A percentile compares a stretch with the other conserved stretches of the same genome.
These are phyloP conservation scores for Zosterops hypoxanthus DNA, from an alignment of 2,113 vertebrate species.

Conservation along the genomic window DNA sequence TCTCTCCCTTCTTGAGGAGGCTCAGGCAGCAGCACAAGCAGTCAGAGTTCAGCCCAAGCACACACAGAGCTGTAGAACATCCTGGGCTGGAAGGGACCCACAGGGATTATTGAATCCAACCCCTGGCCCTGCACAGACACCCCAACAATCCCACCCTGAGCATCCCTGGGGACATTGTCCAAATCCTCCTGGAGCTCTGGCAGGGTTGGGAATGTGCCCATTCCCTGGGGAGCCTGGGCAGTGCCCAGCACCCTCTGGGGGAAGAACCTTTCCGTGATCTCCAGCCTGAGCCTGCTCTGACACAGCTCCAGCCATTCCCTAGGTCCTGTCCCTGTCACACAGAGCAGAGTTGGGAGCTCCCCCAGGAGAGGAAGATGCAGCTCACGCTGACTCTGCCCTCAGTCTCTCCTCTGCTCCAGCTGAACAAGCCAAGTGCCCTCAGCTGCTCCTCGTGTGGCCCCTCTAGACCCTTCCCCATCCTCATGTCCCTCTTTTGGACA, in stretches of 20 bases:
- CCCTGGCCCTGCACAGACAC: neutral
- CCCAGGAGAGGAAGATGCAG: neutral
- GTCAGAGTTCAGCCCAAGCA: rapidly evolving
- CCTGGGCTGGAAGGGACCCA: neutral
- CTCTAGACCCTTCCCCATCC: neutral
- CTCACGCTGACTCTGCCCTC: neutral
- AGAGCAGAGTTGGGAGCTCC: neutral
- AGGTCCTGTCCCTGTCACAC: neutral
- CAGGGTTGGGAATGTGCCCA: rapidly evolving
- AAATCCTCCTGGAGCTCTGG: rapidly evolving
- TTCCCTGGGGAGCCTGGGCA: neutral
- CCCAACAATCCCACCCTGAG: neutral
- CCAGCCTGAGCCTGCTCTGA: rapidly evolving
- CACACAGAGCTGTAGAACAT: neutral
- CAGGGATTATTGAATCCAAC: rapidly evolving
- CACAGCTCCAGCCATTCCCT: neutral
- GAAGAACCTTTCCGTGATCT: neutral
- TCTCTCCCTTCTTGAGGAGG: no score
- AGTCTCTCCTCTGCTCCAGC: neutral
- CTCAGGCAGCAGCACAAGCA: neutral
- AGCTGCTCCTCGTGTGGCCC: neutral
- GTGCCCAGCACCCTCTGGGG: neutral
- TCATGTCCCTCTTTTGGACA: neutral
- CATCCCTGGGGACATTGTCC: rapidly evolving
- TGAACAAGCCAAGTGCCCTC: neutral